A percentile compares a stretch with the other conserved stretches of the same genome.
Conservation (phyloP, 2,113 vertebrate species). For the Uria lomvia region DNA sequence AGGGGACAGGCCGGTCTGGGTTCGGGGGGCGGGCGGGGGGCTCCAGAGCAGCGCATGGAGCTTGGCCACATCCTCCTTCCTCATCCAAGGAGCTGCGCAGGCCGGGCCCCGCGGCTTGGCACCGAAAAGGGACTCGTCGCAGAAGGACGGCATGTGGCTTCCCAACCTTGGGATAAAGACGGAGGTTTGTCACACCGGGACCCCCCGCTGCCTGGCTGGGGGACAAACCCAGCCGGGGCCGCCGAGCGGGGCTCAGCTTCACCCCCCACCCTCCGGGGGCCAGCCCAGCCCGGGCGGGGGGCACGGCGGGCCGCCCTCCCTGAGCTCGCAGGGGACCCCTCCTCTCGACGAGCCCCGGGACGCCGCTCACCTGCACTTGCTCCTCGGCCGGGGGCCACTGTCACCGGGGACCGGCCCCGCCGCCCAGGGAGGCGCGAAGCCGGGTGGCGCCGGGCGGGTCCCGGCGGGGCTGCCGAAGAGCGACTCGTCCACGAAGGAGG, state of each 20-base stretch:
- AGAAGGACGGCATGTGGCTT: conserved; percentile 69
- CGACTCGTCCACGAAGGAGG: conserved; percentile 73
- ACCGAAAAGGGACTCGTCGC: conserved; percentile 76
- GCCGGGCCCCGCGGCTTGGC: neutral
- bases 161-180: conserved; percentile 47
- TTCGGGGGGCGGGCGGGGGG: conserved; percentile 29
- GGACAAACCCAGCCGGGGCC: too few species aligned
- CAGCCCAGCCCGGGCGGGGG: neutral
- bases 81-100: conserved; percentile 23
- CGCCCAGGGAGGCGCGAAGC: conserved; percentile 70
- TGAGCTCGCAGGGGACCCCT: too few species aligned
- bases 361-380: conserved; percentile 65
- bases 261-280: neutral
- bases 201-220: neutral
- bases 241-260: neutral
- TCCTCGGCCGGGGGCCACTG: neutral
- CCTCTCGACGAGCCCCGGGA: neutral
- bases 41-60: conserved; percentile 72
- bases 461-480: conserved; percentile 64
- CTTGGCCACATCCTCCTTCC: conserved; percentile 44
- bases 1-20: neutral
- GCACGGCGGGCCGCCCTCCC: neutral
- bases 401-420: neutral
- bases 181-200: rapidly evolving
- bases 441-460: neutral